Evolutionary conservation across 2,888 invertebrate genomes (phyloP).

Genomic region (Nipponacmea schrenckii): DNA sequence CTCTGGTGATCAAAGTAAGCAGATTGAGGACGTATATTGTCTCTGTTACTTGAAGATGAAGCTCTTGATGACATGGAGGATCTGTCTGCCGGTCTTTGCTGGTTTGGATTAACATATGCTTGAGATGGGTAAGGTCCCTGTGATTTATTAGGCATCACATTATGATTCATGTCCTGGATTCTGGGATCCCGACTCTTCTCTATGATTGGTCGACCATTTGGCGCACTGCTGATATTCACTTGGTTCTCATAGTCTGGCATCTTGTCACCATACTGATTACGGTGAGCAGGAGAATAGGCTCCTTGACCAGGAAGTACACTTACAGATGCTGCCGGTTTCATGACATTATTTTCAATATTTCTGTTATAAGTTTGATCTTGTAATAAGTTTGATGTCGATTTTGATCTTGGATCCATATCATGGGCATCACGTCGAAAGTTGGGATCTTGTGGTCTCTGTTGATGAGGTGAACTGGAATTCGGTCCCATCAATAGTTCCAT

Average conservation of each 20-base stretch:
- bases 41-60: slow-evolving; percentile 43
- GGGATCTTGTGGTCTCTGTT: slow-evolving; percentile 23
- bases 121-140: slow-evolving; percentile 37
- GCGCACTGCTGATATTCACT: slow-evolving; percentile 30
- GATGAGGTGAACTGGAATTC: slow-evolving; percentile 21
- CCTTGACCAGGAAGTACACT: slow-evolving; percentile 39
- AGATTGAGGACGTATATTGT: slow-evolving; percentile 52
- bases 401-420: slow-evolving; percentile 49
- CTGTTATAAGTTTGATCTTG: slow-evolving; percentile 55
- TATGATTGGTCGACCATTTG: slow-evolving; percentile 2
- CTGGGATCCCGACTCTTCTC: slow-evolving; percentile 15
- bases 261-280: slow-evolving; percentile 35
- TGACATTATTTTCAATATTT: slow-evolving; percentile 27
- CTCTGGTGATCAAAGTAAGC: slow-evolving; percentile 48
- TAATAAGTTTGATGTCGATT: slow-evolving; percentile 54
- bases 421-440: slow-evolving; percentile 17
- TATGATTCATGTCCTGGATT: slow-evolving; percentile 26
- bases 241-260: slow-evolving; percentile 61
- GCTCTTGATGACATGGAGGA: slow-evolving; percentile 43
- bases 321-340: slow-evolving; percentile 54
- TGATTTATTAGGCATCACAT: slow-evolving; percentile 24
- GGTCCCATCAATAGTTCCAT: slow-evolving; percentile 3
- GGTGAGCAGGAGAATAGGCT: slow-evolving; percentile 22
- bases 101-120: slow-evolving; percentile 22
- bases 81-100: slow-evolving; percentile 34